Conservation (phyloP, 1,140 invertebrate genomes). For the Hylaeus anthracinus region DNA sequence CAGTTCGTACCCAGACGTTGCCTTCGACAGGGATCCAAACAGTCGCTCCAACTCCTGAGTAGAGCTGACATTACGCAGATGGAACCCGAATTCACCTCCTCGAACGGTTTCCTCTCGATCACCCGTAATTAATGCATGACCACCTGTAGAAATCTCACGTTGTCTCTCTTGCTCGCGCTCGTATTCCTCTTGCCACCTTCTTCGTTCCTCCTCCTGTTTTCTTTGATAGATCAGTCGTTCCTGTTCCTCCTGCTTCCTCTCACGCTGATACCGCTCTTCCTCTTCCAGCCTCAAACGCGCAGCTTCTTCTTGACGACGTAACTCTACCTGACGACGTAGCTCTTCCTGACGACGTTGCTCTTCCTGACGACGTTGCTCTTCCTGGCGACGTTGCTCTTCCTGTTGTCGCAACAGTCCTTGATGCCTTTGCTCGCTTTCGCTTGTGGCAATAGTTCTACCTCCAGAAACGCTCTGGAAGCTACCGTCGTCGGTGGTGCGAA, state of each 20-base stretch:
- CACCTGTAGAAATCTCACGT: not conserved
- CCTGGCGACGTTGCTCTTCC: conserved; percentile 14
- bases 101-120: conserved; percentile 69
- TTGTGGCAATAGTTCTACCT: too few relatives aligned
- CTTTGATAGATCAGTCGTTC: conserved; percentile 9
- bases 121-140: conserved; percentile 62
- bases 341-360: too few relatives aligned
- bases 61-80: conserved; percentile 65
- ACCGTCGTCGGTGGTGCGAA: conserved; percentile 14
- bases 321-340: too few relatives aligned
- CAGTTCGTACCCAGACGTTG: conserved; percentile 53
- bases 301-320: too few relatives aligned
- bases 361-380: too few relatives aligned
- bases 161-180: conserved; percentile 47
- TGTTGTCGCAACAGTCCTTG: conserved; percentile 13
- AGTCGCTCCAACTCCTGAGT: conserved; percentile 65
- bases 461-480: not conserved
- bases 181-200: conserved; percentile 18
- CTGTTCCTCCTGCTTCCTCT: conserved; percentile 50
- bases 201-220: conserved; percentile 30
- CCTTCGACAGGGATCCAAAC: conserved; percentile 62
- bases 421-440: conserved; percentile 24
- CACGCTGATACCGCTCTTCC: conserved; percentile 26
- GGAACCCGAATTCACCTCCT: conserved; percentile 56
- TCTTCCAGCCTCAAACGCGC: conserved; percentile 3